Evolutionary conservation across 2,113 vertebrate genomes (phyloP).

Genomic region (Paradisaea rubra): DNA sequence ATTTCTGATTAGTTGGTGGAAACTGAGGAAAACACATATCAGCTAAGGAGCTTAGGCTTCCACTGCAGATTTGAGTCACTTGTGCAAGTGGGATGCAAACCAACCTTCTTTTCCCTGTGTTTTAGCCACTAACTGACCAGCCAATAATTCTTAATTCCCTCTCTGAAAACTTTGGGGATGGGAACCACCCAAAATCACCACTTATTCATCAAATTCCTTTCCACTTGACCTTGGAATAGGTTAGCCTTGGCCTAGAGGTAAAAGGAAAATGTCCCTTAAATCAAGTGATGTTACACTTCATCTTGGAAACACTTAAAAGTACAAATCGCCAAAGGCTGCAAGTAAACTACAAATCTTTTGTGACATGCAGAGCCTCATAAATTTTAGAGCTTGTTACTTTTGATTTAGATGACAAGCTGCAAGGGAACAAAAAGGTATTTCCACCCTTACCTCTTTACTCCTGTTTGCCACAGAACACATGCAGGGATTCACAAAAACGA

Average conservation of each 20-base stretch:
- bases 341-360: conserved; percentile 30
- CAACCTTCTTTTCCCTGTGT: not conserved
- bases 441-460: not conserved
- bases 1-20: conserved; percentile 46
- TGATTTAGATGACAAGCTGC: conserved; percentile 34
- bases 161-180: not conserved
- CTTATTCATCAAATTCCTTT: conserved; percentile 30
- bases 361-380: not conserved
- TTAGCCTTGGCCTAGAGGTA: conserved; percentile 21
- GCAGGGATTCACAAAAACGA: not conserved
- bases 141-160: not conserved
- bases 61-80: not conserved
- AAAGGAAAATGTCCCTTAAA: conserved; percentile 38
- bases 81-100: not conserved
- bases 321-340: conserved; percentile 14
- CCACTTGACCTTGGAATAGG: conserved; percentile 42
- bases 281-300: conserved; percentile 31
- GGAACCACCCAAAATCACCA: not conserved
- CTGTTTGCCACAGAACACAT: not conserved
- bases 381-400: conserved; percentile 36
- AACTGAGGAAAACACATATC: not conserved
- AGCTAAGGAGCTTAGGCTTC: not conserved
- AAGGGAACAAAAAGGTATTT: conserved; percentile 13
- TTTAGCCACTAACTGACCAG: not conserved
- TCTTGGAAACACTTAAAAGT: conserved; percentile 41